Evolutionary conservation across 2,113 vertebrate genomes (phyloP).

Genomic region (Gobiocypris rarus): DNA sequence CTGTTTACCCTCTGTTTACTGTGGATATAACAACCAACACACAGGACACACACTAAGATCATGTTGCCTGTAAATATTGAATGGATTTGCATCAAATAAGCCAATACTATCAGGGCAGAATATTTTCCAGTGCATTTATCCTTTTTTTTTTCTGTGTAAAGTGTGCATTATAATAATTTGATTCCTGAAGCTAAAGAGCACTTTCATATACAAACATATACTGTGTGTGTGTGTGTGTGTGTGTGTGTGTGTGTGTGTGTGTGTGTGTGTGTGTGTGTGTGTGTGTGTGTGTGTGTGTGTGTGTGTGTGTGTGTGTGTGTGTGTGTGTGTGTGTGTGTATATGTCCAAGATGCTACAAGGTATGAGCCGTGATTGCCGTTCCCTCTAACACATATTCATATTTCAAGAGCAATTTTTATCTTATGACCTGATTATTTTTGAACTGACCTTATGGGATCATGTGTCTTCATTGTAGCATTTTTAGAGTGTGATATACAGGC

Average conservation of each 20-base stretch:
- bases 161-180: background rate
- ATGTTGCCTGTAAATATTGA: conserved; percentile 1
- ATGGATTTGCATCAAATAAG: background rate
- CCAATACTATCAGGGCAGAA: background rate
- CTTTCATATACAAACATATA: too few relatives aligned
- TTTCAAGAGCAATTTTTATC: conserved; percentile 14
- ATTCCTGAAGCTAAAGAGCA: background rate
- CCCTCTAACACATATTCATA: conserved; percentile 14
- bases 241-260: background rate
- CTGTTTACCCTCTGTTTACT: conserved; percentile 37
- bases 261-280: background rate
- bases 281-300: background rate
- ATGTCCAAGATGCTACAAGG: background rate
- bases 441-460: conserved; percentile 52
- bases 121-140: background rate
- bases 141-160: background rate
- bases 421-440: conserved; percentile 45
- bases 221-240: background rate
- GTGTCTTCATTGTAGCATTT: conserved; percentile 65
- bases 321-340: background rate
- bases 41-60: background rate
- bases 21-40: background rate
- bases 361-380: background rate
- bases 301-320: background rate
- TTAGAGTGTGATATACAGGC: conserved; percentile 65